These are phyloP conservation scores for Phortica okadai DNA, from an alignment of 2,888 invertebrate species.

Conservation along the genomic window DNA sequence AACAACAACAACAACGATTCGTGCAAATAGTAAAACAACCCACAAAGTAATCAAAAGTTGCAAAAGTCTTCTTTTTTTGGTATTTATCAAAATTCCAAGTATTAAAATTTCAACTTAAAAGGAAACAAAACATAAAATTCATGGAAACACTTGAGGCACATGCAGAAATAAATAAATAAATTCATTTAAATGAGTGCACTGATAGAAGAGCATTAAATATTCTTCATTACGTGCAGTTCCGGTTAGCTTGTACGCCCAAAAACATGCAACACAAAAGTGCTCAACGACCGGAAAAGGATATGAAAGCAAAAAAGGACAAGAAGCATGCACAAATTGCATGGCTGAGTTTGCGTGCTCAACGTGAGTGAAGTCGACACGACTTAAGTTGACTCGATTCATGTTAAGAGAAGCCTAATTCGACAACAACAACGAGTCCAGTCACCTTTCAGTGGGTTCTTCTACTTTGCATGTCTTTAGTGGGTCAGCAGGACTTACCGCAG, in stretches of 20 bases:
- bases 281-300: not conserved
- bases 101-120: no score
- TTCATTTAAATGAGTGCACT: no score
- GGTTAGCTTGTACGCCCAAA: not conserved
- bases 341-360: not conserved
- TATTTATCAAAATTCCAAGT: no score
- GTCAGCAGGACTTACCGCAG: constrained; percentile 10
- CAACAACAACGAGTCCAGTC: not conserved
- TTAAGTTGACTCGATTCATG: not conserved
- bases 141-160: no score
- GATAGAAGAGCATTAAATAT: not conserved
- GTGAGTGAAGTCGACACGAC: not conserved
- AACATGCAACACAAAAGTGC: not conserved
- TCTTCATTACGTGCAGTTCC: not conserved
- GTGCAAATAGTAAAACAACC: not conserved
- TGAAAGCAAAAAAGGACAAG: not conserved
- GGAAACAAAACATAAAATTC: no score
- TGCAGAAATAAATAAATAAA: no score
- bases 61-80: no score
- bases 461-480: not conserved
- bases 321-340: not conserved
- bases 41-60: no score
- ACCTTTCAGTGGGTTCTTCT: constrained; percentile 4
- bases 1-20: not conserved
- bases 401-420: not conserved